Evolutionary conservation across 2,797 vertebrate genomes (phyloP).

Genomic region (Arrhamphus sclerolepis): DNA sequence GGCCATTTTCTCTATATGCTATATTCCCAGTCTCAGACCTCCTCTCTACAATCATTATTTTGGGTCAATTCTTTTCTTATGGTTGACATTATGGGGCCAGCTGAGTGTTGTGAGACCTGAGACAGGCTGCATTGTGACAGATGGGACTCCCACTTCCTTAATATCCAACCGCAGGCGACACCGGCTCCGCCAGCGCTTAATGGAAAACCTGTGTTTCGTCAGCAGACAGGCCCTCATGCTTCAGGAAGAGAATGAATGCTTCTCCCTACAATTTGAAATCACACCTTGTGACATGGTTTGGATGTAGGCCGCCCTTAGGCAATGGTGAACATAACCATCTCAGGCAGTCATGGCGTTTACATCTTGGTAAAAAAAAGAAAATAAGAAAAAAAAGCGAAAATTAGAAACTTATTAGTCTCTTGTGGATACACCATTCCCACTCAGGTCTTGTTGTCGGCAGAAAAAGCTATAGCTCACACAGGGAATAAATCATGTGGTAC

Average conservation of each 20-base stretch:
- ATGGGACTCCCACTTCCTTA: slow-evolving; percentile 49
- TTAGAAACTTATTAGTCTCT: slow-evolving; percentile 14
- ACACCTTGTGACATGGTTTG: slow-evolving; percentile 35
- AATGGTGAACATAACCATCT: slow-evolving; percentile 14
- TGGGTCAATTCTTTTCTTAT: slow-evolving; percentile 45
- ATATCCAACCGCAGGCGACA: slow-evolving; percentile 49
- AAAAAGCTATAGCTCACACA: slow-evolving; percentile 21
- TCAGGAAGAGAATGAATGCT: slow-evolving; percentile 29
- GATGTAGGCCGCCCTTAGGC: slow-evolving; percentile 19
- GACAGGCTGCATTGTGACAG: slow-evolving; percentile 49
- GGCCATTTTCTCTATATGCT: slow-evolving; percentile 34
- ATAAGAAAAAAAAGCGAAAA: slow-evolving; percentile 18
- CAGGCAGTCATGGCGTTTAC: slow-evolving; percentile 32
- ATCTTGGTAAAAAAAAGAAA: slow-evolving; percentile 25
- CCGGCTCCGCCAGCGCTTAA: slow-evolving; percentile 40
- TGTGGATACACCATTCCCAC: neutral
- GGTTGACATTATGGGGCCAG: slow-evolving; percentile 65
- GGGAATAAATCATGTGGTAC: slow-evolving; percentile 19
- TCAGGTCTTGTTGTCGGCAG: slow-evolving; percentile 4
- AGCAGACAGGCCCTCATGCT: slow-evolving; percentile 34
- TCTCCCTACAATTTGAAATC: slow-evolving; percentile 32
- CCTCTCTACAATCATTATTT: slow-evolving; percentile 34
- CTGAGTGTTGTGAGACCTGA: slow-evolving; percentile 46
- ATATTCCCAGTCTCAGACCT: slow-evolving; percentile 29
- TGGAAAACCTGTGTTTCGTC: slow-evolving; percentile 70